Percentiles rank a stretch among this genome's conserved stretches.
Conservation (phyloP, 2,888 invertebrate genomes). For the Philopedon plagiatum region DNA sequence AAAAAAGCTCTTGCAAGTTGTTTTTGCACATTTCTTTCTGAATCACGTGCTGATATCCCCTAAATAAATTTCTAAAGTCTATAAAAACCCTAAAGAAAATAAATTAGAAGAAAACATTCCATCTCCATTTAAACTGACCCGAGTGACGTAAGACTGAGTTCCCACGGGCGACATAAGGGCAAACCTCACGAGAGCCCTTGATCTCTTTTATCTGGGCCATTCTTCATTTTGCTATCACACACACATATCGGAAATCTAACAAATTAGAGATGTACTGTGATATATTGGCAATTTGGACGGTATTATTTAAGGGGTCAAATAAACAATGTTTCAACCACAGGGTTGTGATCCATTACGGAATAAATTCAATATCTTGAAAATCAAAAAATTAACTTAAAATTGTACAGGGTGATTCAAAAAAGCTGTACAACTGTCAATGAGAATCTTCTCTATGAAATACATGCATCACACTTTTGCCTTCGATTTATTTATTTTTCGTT, state of each 20-base stretch:
- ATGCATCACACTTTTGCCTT: too few relatives aligned
- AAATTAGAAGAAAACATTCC: constrained; percentile 50
- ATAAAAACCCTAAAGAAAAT: constrained; percentile 44
- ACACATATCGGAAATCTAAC: constrained; percentile 37
- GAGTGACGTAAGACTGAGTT: constrained; percentile 53
- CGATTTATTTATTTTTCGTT: too few relatives aligned
- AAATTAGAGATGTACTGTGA: constrained; percentile 18
- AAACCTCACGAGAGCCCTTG: constrained; percentile 59
- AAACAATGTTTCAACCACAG: too few relatives aligned
- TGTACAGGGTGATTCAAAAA: too few relatives aligned
- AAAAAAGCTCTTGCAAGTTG: background rate
- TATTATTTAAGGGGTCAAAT: background rate
- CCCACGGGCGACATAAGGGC: constrained; percentile 59
- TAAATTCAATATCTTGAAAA: too few relatives aligned
- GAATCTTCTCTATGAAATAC: too few relatives aligned
- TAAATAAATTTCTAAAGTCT: constrained; percentile 27
- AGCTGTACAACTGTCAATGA: too few relatives aligned
- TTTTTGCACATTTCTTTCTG: background rate
- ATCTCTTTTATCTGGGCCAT: constrained; percentile 61
- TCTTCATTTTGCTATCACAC: constrained; percentile 62
- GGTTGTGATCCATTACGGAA: too few relatives aligned
- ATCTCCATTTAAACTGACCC: constrained; percentile 55
- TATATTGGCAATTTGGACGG: background rate
- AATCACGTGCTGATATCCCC: constrained; percentile 16
- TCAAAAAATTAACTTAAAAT: too few relatives aligned